Evolutionary conservation across 2,888 invertebrate species (phyloP).

Genomic region (Monochamus alternatus): DNA sequence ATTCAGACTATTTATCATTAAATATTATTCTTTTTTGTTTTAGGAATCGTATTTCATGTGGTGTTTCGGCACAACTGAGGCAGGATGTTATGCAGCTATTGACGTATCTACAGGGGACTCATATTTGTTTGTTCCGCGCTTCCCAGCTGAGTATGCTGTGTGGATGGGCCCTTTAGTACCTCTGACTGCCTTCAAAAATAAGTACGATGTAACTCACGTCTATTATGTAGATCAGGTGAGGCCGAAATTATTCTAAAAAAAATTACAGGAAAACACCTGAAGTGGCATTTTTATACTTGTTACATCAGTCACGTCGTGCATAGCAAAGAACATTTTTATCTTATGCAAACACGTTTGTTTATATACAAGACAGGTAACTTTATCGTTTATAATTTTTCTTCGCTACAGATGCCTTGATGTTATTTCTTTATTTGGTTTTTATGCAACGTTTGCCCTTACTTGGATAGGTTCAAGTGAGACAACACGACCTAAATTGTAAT

Average conservation of each 20-base stretch:
- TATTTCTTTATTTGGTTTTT: slow-evolving; percentile 11
- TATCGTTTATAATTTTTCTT: slow-evolving; percentile 1
- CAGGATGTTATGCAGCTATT: slow-evolving; percentile 90
- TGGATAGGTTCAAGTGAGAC: slow-evolving; percentile 2
- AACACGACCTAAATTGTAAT: slow-evolving; percentile 15
- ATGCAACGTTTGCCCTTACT: slow-evolving; percentile 1
- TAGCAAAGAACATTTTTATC: too few species aligned
- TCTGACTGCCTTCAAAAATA: slow-evolving; percentile 81
- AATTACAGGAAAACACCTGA: background rate
- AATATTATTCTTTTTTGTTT: slow-evolving; percentile 21
- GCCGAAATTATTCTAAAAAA: background rate
- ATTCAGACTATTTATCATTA: too few species aligned
- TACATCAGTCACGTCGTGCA: too few species aligned
- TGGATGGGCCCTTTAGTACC: slow-evolving; percentile 93
- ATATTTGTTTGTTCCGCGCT: slow-evolving; percentile 88
- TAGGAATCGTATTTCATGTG: slow-evolving; percentile 98
- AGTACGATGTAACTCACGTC: slow-evolving; percentile 89
- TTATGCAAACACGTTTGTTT: slow-evolving; percentile 16
- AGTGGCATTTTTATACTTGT: too few species aligned
- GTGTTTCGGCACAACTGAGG: slow-evolving; percentile 92
- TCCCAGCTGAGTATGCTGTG: slow-evolving; percentile 89
- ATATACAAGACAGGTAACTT: background rate
- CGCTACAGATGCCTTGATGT: background rate
- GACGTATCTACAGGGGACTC: slow-evolving; percentile 81
- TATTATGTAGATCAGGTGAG: slow-evolving; percentile 84